Evolutionary conservation across 2,888 invertebrate genomes (phyloP), one percentile per base, ranked within the genome.

Genomic region (Linnaemya vulpina): DNA sequence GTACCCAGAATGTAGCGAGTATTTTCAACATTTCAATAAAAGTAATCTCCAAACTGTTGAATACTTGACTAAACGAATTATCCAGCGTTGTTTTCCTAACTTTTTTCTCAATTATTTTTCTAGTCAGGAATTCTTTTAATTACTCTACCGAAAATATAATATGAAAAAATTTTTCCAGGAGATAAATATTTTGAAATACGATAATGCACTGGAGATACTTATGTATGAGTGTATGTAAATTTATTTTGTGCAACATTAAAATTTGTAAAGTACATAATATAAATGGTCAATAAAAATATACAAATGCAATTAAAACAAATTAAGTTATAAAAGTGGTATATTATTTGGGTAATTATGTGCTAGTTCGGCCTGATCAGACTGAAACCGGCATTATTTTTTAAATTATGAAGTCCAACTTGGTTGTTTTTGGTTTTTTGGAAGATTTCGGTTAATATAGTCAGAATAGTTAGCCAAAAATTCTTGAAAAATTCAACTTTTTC

Each of bases 181-280:
- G 25, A 53, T 53, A 46, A 78, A 65, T 46, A 49, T 55, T 71
- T 80, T 80, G n/a, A 7, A 73, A 80, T 22, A 73, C 58, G 51
- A 3, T 30, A 30, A 5, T 5, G 30, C n/a, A 71, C 43, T 53
- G 71, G 17, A 20, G 22, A 53, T 55, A 60, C 13, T 40, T 25
- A n/a, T n/a, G 25, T 38, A 38, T 40, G 30, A 5, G n/a, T 49
- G 49, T 71, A 58, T 77, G 74, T 68, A 74, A 68, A 70, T 79
- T 63, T 60, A 25, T 77, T 46, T 65, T 73, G 40, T 67, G 75
- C 71, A 79, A 49, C 53, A 84, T 80, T 71, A 55, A 51, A 80
- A 63, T 76, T 74, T 81, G 81, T 84, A 84, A 84, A 84, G n/a
- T 53, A 75, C 70, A n/a, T n/a, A n/a, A n/a, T 75, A 58, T 58